Conservation (phyloP, 2,797 vertebrate species). For the Enteromius argenteus region DNA sequence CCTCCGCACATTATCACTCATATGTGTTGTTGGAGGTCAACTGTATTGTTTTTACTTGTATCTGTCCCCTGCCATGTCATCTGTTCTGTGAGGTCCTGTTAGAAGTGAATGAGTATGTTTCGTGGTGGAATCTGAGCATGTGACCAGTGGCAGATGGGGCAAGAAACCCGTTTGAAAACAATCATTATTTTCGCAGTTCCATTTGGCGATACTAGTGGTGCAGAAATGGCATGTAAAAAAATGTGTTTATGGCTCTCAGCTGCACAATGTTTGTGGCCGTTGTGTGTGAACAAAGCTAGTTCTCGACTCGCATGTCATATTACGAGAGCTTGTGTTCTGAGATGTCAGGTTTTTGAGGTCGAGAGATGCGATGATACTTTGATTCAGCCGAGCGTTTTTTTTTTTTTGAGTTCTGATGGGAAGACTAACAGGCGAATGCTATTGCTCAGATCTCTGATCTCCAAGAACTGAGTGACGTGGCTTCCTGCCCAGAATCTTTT, state of each 20-base stretch:
- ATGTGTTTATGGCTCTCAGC: slow-evolving; percentile 52
- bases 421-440: slow-evolving; percentile 43
- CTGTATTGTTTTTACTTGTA: neutral
- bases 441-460: slow-evolving; percentile 46
- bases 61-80: neutral
- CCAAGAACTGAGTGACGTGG: slow-evolving; percentile 61
- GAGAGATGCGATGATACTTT: slow-evolving; percentile 31
- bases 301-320: slow-evolving; percentile 32
- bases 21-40: neutral
- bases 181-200: neutral
- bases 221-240: neutral
- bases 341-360: slow-evolving; percentile 19
- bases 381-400: neutral
- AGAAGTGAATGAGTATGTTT: neutral
- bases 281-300: slow-evolving; percentile 42
- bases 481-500: slow-evolving; percentile 60
- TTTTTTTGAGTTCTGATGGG: slow-evolving; percentile 34
- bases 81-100: neutral
- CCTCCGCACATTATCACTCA: neutral
- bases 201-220: neutral
- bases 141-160: neutral
- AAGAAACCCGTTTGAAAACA: slow-evolving; percentile 2
- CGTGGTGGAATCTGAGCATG: neutral
- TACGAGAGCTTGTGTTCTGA: slow-evolving; percentile 15
- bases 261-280: slow-evolving; percentile 27